A percentile compares a stretch with the other conserved stretches of the same genome.
phyloP scores from a whole-genome alignment of 1,140 invertebrate species.

The Vanessa atalanta region DNA sequence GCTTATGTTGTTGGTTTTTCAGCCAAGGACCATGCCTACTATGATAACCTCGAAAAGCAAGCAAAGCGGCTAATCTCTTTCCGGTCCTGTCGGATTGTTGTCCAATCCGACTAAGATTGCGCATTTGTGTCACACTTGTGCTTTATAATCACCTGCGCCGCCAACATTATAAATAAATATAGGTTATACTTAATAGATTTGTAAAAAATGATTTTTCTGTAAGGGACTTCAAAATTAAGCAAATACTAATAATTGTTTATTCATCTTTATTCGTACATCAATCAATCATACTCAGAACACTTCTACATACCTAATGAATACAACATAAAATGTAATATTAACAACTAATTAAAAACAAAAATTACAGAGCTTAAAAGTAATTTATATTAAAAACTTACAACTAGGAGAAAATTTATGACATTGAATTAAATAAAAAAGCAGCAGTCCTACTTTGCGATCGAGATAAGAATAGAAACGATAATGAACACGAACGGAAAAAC shows the following conservation, averaged over 20 bases:
- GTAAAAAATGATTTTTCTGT: no score
- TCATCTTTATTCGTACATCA: constrained; percentile 8
- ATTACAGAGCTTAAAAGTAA: neutral
- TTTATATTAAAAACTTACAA: constrained; percentile 8
- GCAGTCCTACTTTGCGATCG: neutral
- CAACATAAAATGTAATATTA: neutral
- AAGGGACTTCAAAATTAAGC: neutral
- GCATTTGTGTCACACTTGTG: no score
- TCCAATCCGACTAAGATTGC: no score
- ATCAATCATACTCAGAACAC: constrained; percentile 5
- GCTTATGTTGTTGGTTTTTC: no score
- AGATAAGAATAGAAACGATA: neutral
- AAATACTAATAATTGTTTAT: neutral
- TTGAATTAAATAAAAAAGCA: neutral
- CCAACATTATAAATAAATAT: no score
- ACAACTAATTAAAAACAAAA: neutral
- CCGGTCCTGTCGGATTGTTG: no score
- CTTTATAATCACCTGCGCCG: no score
- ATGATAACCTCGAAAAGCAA: no score
- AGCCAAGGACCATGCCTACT: no score
- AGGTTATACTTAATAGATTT: no score
- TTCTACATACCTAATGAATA: neutral
- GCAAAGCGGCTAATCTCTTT: no score
- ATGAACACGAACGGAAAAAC: no score
- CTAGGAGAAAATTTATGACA: neutral